phyloP scores from a whole-genome alignment of 2,888 invertebrate species.

The Hydrotaea diabolus region DNA sequence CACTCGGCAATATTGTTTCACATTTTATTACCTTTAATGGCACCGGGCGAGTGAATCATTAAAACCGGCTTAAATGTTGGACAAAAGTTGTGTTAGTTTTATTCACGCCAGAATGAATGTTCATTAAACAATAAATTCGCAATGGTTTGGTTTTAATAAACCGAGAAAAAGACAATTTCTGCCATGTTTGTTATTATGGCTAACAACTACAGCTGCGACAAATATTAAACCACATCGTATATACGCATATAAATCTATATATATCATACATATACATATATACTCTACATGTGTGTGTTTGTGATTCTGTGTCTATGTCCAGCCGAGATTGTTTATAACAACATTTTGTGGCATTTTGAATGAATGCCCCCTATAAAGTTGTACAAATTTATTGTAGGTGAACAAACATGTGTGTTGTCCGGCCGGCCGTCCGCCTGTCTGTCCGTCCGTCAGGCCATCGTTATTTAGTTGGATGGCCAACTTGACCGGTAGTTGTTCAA shows the following conservation, averaged over 20 bases:
- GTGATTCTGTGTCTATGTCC: too few relatives aligned
- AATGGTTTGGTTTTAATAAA: slow-evolving; percentile 37
- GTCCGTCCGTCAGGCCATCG: too few relatives aligned
- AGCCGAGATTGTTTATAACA: slow-evolving; percentile 23
- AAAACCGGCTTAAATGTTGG: neutral
- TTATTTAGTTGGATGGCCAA: too few relatives aligned
- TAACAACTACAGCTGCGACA: slow-evolving; percentile 8
- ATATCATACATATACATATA: neutral
- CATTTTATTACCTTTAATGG: too few relatives aligned
- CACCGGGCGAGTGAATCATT: neutral
- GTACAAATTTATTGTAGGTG: neutral
- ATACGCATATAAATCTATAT: too few relatives aligned
- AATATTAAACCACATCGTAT: slow-evolving; percentile 2
- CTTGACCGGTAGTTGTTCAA: neutral
- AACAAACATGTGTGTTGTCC: too few relatives aligned
- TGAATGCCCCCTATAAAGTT: slow-evolving; percentile 13
- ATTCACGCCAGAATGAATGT: neutral
- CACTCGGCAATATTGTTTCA: too few relatives aligned
- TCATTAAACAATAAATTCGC: slow-evolving; percentile 43
- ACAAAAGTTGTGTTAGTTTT: neutral
- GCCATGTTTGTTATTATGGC: slow-evolving; percentile 33
- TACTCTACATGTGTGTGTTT: neutral
- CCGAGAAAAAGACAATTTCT: slow-evolving; percentile 34
- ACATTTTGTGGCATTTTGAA: slow-evolving; percentile 28
- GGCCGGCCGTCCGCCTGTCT: too few relatives aligned